Conservation (phyloP, 2,888 invertebrate genomes). For the Yponomeuta plumbellus region DNA sequence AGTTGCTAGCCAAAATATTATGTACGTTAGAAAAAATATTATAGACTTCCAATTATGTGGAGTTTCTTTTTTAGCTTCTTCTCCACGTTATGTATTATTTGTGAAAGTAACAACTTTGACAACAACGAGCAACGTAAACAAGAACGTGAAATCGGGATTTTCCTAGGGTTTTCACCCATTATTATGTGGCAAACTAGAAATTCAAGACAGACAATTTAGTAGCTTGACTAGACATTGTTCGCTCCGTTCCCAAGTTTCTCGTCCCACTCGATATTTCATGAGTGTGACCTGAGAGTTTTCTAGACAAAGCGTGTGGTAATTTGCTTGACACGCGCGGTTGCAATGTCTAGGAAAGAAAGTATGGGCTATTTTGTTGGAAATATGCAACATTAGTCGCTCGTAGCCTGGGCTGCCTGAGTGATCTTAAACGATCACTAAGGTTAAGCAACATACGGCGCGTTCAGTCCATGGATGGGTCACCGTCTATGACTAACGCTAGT, state of each 20-base stretch:
- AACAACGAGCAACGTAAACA: not conserved
- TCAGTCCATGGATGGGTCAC: too few relatives aligned
- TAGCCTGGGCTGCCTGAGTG: too few relatives aligned
- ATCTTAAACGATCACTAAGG: too few relatives aligned
- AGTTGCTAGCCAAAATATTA: too few relatives aligned
- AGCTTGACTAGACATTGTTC: not conserved
- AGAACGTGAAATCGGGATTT: not conserved
- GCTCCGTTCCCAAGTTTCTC: not conserved
- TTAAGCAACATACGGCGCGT: too few relatives aligned
- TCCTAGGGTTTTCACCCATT: not conserved
- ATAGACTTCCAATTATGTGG: too few relatives aligned
- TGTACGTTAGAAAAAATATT: too few relatives aligned
- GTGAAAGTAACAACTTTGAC: too few relatives aligned
- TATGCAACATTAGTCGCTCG: not conserved
- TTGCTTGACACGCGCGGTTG: not conserved
- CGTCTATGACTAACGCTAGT: too few relatives aligned
- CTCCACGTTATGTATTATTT: too few relatives aligned
- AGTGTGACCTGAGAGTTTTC: not conserved
- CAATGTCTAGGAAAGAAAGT: not conserved
- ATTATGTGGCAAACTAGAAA: slow-evolving; percentile 5
- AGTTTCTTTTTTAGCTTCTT: too few relatives aligned
- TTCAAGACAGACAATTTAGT: not conserved
- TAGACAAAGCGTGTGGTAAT: not conserved
- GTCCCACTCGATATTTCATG: not conserved
- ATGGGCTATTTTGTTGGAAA: not conserved